These are phyloP conservation scores for Atherinomorus stipes DNA, from an alignment of 2,113 vertebrate genomes.

Conservation along the genomic window DNA sequence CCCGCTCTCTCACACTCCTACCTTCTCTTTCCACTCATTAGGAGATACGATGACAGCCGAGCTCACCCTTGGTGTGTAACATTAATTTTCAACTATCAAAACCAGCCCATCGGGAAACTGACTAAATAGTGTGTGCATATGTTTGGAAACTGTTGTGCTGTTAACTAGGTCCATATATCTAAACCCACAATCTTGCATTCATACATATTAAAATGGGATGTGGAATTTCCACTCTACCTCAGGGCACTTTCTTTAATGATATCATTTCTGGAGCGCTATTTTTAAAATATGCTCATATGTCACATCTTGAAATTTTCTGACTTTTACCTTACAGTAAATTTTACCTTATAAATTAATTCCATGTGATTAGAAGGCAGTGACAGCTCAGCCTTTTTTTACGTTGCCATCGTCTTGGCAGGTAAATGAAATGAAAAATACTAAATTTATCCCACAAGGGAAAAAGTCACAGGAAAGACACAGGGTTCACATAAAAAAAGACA, in stretches of 20 bases:
- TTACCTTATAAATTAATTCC: conserved; percentile 10
- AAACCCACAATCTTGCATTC: conserved; percentile 3
- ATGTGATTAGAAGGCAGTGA: conserved; percentile 5
- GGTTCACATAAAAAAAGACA: too few species aligned
- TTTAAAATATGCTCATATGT: conserved; percentile 29
- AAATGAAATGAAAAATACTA: too few species aligned
- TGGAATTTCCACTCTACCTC: conserved; percentile 15
- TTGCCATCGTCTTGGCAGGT: neutral
- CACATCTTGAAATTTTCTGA: conserved; percentile 14
- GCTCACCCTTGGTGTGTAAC: conserved; percentile 29
- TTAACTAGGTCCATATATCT: conserved; percentile 5
- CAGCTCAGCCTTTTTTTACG: neutral
- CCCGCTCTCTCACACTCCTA: conserved; percentile 1
- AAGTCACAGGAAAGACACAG: too few species aligned
- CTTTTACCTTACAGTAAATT: neutral
- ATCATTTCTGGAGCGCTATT: conserved; percentile 18
- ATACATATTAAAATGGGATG: conserved; percentile 19
- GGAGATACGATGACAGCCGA: conserved; percentile 39
- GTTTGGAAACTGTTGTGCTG: neutral
- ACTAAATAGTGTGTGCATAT: conserved; percentile 17
- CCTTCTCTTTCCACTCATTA: conserved; percentile 32
- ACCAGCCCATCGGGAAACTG: conserved; percentile 20
- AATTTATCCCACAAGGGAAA: too few species aligned
- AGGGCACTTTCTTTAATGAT: conserved; percentile 29
- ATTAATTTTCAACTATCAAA: conserved; percentile 45